Evolutionary conservation across 2,888 invertebrate genomes (phyloP).

Genomic region (Carpatolechia fugitivella): DNA sequence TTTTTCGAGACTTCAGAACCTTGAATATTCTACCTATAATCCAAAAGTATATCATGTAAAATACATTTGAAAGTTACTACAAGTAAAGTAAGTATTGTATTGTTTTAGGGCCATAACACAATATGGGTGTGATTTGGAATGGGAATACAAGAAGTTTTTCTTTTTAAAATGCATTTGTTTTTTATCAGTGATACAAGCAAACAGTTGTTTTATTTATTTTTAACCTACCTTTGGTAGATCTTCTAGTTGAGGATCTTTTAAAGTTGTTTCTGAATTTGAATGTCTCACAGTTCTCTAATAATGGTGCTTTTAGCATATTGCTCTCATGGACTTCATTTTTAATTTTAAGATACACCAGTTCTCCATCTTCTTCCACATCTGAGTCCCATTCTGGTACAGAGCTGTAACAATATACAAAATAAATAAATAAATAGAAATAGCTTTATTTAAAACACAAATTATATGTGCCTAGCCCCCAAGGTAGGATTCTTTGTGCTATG

Average conservation of each 20-base stretch:
- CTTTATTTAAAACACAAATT: too few relatives aligned
- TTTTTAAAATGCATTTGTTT: too few relatives aligned
- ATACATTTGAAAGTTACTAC: too few relatives aligned
- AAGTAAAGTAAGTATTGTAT: background rate
- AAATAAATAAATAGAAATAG: background rate
- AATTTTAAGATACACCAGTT: conserved; percentile 83
- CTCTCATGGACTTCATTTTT: conserved; percentile 38
- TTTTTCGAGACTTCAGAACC: conserved; percentile 56
- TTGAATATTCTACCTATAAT: conserved; percentile 64
- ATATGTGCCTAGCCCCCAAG: too few relatives aligned
- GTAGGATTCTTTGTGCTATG: too few relatives aligned
- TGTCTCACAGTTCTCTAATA: conserved; percentile 64
- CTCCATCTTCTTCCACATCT: conserved; percentile 82
- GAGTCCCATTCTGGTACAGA: conserved; percentile 85
- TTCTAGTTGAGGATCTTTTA: conserved; percentile 64
- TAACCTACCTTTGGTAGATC: conserved; percentile 60
- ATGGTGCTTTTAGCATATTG: conserved; percentile 42
- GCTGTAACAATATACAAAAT: conserved; percentile 65
- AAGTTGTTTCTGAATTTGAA: conserved; percentile 69
- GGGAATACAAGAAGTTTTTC: too few relatives aligned
- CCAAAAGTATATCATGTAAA: background rate
- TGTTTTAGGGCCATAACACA: too few relatives aligned
- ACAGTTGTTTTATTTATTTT: too few relatives aligned
- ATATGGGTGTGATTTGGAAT: too few relatives aligned
- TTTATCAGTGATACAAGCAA: too few relatives aligned